A percentile compares a stretch with the other conserved stretches of the same genome.
Evolutionary conservation across 2,888 invertebrate species (phyloP).

Genomic region (Synergus umbraculus): DNA sequence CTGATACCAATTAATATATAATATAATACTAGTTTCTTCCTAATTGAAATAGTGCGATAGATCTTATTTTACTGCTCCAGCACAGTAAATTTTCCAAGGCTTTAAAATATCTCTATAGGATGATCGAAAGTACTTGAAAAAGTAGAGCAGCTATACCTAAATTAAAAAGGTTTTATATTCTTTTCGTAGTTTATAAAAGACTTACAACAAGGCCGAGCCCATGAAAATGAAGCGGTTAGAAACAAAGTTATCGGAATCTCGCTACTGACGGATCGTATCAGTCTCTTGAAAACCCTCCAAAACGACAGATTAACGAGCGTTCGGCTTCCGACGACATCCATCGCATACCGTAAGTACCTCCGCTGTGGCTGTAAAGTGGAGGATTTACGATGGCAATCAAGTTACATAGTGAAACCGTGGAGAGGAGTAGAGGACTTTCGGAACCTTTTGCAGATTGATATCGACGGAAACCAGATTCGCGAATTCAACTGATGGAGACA

Average conservation of each 20-base stretch:
- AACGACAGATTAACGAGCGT: slow-evolving; percentile 50
- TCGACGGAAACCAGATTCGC: slow-evolving; percentile 54
- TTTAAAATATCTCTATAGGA: neutral
- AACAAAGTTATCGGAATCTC: neutral
- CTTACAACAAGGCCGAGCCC: neutral
- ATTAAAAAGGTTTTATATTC: neutral
- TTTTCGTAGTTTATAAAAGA: neutral
- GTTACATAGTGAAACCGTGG: slow-evolving; percentile 50
- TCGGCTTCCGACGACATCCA: slow-evolving; percentile 50
- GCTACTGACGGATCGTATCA: slow-evolving; percentile 46
- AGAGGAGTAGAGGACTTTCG: slow-evolving; percentile 44
- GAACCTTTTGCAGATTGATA: slow-evolving; percentile 55
- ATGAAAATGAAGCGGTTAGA: neutral
- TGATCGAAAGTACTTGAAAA: neutral
- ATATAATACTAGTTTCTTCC: neutral
- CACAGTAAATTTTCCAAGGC: neutral
- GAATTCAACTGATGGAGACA: slow-evolving; percentile 48
- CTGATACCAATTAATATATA: neutral
- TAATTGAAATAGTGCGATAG: no score
- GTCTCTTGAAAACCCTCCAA: slow-evolving; percentile 48
- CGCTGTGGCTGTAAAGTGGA: slow-evolving; percentile 49
- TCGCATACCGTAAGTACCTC: slow-evolving; percentile 46
- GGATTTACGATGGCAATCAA: slow-evolving; percentile 55
- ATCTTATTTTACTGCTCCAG: no score
- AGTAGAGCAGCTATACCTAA: neutral